Percentiles rank a stretch among this genome's conserved stretches.
These are phyloP conservation scores for Rutpela maculata DNA, from an alignment of 2,888 invertebrate genomes.

Conservation along the genomic window DNA sequence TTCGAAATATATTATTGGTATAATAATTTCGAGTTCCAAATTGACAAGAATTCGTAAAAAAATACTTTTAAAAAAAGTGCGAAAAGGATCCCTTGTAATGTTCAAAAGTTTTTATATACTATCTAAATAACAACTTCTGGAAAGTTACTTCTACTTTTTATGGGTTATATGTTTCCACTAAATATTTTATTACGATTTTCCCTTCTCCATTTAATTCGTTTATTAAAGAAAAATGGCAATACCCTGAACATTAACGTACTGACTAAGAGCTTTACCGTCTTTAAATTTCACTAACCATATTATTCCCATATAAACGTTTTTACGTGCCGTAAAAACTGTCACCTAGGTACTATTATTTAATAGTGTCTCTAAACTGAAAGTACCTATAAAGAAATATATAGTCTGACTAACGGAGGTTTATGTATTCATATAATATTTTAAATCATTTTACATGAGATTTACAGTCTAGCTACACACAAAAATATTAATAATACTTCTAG, in stretches of 20 bases:
- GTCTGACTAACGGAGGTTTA: not conserved
- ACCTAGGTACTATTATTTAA: constrained; percentile 26
- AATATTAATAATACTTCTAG: not conserved
- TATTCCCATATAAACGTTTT: constrained; percentile 20
- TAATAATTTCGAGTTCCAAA: too few relatives aligned
- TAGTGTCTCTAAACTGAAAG: not conserved
- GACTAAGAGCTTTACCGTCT: constrained; percentile 17
- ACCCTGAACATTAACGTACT: not conserved
- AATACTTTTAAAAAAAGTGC: too few relatives aligned
- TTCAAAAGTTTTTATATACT: too few relatives aligned
- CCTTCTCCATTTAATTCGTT: not conserved
- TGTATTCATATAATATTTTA: constrained; percentile 1
- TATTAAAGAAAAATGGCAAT: not conserved
- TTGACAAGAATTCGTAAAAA: too few relatives aligned
- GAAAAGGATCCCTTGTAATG: too few relatives aligned
- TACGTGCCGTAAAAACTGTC: constrained; percentile 17
- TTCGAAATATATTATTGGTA: too few relatives aligned
- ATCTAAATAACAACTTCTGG: too few relatives aligned
- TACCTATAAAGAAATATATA: constrained; percentile 19
- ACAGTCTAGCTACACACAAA: not conserved
- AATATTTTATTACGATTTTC: not conserved
- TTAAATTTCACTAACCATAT: constrained; percentile 17
- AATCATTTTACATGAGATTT: not conserved
- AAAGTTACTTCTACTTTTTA: too few relatives aligned
- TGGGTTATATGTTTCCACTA: too few relatives aligned